Evolutionary conservation across 2,113 vertebrate genomes (phyloP), one percentile per base, ranked within the genome.

Genomic region (Ptilorrhoa leucosticta): DNA sequence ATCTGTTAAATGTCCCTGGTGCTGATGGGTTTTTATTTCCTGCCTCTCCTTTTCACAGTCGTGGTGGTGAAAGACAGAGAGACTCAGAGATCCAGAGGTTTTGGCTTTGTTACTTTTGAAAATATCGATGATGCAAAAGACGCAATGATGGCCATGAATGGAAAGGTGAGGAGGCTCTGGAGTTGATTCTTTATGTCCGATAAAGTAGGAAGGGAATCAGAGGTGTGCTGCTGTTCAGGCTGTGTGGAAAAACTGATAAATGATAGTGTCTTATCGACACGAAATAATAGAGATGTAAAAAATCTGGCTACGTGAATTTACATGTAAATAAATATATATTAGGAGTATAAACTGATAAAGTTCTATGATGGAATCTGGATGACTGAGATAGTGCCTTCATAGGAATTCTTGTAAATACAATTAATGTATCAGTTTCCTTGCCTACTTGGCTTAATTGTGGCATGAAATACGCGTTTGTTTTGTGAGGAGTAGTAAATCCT

Each of bases 41-140:
- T 2, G 3, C 27, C 2, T 42, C 1, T 35, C 11, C 26, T 68
- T 73, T 56, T 42, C 27, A 1, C 70, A 99, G 99, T 99, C 47
- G 99, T 99, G 23, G 99, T 99, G 23, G 99, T 99, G 90, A 98
- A 99, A 96, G 99, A 99, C 98, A 97, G 99, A 96, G 99, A 99
- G 84, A 99, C 99, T 0, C 99, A 99, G 76, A 98, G 98, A 40
- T 99, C 99, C 16, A 98, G 99, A 70, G 99, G 99, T 2, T 99
- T 99, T 81, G 99, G 99, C 13, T 99, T 99, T 53, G 99, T 99
- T 56, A 99, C 99, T 24, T 99, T 99, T 64, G 99, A 99, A 81
- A 99, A 99, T 69, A 98, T 98, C 4, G 99, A 99, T 1, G 99
- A 99, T 21, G 99, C 99, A 2, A 99, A 99, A 94, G 99, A 99